Evolutionary conservation across 2,113 vertebrate genomes (phyloP).

Genomic region (Saccopteryx bilineata): DNA sequence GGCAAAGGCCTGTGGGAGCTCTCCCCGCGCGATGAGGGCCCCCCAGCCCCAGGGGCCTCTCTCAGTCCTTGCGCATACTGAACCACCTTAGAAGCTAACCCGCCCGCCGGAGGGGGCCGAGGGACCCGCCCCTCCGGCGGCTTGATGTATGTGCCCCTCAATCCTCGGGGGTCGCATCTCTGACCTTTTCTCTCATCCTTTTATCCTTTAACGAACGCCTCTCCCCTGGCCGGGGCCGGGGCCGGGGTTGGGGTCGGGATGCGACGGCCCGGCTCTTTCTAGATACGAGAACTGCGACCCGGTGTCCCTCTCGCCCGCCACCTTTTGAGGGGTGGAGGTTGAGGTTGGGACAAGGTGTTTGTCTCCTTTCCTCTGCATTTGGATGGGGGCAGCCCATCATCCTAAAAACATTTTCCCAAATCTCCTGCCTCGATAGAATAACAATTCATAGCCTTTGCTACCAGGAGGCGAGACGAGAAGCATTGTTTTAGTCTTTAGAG

Average conservation of each 20-base stretch:
- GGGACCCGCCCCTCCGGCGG: conserved; percentile 68
- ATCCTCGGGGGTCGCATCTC: conserved; percentile 16
- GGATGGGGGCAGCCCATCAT: conserved; percentile 27
- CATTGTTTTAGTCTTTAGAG: conserved; percentile 26
- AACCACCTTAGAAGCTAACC: background rate
- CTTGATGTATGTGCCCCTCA: background rate
- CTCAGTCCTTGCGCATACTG: background rate
- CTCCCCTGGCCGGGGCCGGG: background rate
- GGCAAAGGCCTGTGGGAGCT: conserved; percentile 61
- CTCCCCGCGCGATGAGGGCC: background rate
- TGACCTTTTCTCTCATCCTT: conserved; percentile 40
- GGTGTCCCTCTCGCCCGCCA: background rate
- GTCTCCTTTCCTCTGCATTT: conserved; percentile 34
- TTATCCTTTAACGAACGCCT: conserved; percentile 50
- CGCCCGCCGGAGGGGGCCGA: background rate
- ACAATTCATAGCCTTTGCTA: background rate
- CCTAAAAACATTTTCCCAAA: background rate
- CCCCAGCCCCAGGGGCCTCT: background rate
- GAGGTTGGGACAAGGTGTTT: conserved; percentile 13
- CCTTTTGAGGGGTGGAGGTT: conserved; percentile 61
- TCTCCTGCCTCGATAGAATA: background rate
- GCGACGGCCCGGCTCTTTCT: background rate
- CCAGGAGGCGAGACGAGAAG: background rate
- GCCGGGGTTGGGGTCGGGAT: background rate
- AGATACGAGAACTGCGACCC: background rate